Base-by-base conservation (phyloP, 1,140 invertebrate species). In the Drosophila melanogaster region DNA sequence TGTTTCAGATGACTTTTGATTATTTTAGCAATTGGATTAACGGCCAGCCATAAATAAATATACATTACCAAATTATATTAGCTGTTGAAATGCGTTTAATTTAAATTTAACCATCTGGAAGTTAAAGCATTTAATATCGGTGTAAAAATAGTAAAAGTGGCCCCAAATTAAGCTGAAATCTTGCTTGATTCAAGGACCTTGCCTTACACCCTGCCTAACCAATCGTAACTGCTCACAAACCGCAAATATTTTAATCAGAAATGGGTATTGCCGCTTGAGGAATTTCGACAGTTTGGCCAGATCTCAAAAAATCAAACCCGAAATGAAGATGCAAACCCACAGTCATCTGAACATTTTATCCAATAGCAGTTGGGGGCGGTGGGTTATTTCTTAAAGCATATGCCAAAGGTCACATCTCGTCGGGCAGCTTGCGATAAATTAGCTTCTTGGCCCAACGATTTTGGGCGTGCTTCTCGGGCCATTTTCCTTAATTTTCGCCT, bases 21-120 rank as follows among this genome's bases (percentile, higher is more conserved):
- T 85, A 67, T 85, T 77, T 85, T 30, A 62, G 61, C 70, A 79
- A 55, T 62, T 41, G 38, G 46, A 84, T 84, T 84, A 66, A 84
- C 62, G 43, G 56, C 49, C 14, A 30, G 57, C 43, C 71, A 75
- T 76, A 83, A 79, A 77, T 79, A 86, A 79, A 81, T 71, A 81
- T 76, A 71, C 70, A 71, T 76, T 77, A 38, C 59, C 35, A 11
- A 55, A 61, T 86, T 71, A 73, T 67, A 86, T 86, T 64, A 70
- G 57, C 64, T 81, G 81, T 53, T 75, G 65, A 84, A 83, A 75
- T 56, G 44, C 44, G 41, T 62, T 71, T 77, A 64, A 60, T 71
- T 60, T 61, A 49, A 57, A 43, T 49, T 67, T 56, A 66, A 76
- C 47, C 64, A 41, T 50, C 38, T 50, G 75, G 69, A 78, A 78